Evolutionary conservation across 2,113 vertebrate species (phyloP).

Genomic region (Macheiramphus alcinus): DNA sequence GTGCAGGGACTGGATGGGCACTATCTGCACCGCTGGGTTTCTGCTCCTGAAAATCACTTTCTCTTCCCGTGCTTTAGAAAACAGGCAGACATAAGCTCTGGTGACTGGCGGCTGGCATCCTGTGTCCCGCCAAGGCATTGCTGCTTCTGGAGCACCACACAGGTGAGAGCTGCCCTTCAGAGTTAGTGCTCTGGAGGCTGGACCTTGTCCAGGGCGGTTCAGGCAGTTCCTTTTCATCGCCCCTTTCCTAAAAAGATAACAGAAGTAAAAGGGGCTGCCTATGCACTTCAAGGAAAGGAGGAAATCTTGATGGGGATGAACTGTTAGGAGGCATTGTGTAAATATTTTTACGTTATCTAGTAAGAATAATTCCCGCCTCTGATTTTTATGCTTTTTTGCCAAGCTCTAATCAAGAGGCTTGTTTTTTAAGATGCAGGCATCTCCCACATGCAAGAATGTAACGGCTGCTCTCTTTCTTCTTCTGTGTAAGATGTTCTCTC

Average conservation of each 20-base stretch:
- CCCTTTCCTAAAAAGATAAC: background rate
- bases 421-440: background rate
- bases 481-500: background rate
- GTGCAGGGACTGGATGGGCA: background rate
- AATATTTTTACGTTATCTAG: background rate
- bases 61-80: background rate
- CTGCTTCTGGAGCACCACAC: background rate
- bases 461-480: background rate
- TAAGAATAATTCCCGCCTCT: background rate
- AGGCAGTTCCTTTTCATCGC: background rate
- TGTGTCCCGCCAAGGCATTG: background rate
- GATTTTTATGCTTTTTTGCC: background rate
- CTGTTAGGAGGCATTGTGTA: background rate
- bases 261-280: background rate
- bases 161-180: background rate
- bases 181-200: background rate
- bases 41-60: background rate
- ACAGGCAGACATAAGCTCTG: background rate
- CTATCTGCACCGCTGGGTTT: fast-evolving
- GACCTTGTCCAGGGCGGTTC: background rate
- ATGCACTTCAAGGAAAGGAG: background rate
- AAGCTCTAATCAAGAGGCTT: background rate
- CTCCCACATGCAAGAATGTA: background rate
- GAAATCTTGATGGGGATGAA: background rate
- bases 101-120: background rate